Percentiles rank a stretch among this genome's conserved stretches.
Conservation (phyloP, 2,888 invertebrate genomes). For the Leptothorax acervorum region DNA sequence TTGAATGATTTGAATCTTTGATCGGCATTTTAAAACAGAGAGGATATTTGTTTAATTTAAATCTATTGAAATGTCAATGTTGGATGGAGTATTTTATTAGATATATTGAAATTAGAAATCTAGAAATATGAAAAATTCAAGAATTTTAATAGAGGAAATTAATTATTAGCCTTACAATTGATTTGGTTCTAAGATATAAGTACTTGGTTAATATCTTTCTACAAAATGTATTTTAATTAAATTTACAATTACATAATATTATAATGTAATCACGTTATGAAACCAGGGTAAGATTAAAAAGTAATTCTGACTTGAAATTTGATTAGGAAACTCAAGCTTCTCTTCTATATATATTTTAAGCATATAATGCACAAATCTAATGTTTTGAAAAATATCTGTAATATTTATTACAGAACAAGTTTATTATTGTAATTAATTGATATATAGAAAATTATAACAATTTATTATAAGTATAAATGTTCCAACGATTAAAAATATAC, state of each 20-base stretch:
- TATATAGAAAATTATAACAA: not conserved
- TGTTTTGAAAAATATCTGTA: not conserved
- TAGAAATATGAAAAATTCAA: not conserved
- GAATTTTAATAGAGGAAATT: not conserved
- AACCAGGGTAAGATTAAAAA: not conserved
- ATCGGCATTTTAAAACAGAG: not conserved
- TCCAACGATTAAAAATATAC: not conserved
- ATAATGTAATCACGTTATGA: too few species aligned
- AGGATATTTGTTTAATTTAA: not conserved
- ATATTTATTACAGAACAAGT: not conserved
- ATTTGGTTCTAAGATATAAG: not conserved
- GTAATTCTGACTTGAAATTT: constrained; percentile 5
- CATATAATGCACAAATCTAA: not conserved
- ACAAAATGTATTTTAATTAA: not conserved
- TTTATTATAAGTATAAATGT: not conserved
- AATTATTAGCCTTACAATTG: not conserved
- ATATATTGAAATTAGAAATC: not conserved
- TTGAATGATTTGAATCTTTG: not conserved
- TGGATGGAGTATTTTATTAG: not conserved
- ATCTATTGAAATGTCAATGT: not conserved
- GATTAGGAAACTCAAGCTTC: not conserved
- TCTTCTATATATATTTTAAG: constrained; percentile 10
- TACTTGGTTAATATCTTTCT: not conserved
- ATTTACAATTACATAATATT: too few species aligned
- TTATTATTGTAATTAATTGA: not conserved